Base-by-base conservation (phyloP, 2,797 vertebrate species). In the Sciurus carolinensis region DNA sequence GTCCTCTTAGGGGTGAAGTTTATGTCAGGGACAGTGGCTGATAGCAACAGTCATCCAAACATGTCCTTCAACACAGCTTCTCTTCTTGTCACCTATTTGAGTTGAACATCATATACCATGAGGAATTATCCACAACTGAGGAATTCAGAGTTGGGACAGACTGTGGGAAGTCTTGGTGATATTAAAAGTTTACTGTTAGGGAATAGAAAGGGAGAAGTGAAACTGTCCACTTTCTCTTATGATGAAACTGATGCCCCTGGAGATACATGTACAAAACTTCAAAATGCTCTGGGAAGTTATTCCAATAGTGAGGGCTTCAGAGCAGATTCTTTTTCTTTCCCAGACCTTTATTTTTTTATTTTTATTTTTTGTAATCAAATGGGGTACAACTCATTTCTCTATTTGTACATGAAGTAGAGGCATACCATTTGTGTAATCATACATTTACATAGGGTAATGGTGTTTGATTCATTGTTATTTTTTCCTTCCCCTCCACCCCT, bases 241-340 rank as follows among this genome's bases (percentile, higher is more conserved):
- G 47, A 6, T 10, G 50, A 64, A 57, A 17, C 24, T 54, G 30
- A 28, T 50, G 13, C 15, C 8, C 33, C 15, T 88, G 54, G 47
- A 85, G 47, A 76, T 77, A 76, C 7, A 57, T 66, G 14, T 72
- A 39, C 5, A 50, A 67, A 88, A 82, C 42, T 76, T 77, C 47
- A 72, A 72, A 92, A 66, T 81, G 15, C 44, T 52, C 54, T 52
- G n/a, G 15, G 30, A 95, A 84, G 54, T 85, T 81, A 64, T 80
- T 71, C 44, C 75, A 82, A 57, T 54, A 85, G 26, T 66, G 33
- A 91, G 33, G 12, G 84, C 36, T 92, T 92, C 14, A 59, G 57
- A 87, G 52, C 59, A 85, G 73, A 50, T 77, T 57, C 0, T 87
- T 52, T 71, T 17, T 85, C 75, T 50, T 36, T 75, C 50, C 44